phyloP scores from a whole-genome alignment of 2,797 vertebrate genomes.

The Sebastes kiyomatsui region DNA sequence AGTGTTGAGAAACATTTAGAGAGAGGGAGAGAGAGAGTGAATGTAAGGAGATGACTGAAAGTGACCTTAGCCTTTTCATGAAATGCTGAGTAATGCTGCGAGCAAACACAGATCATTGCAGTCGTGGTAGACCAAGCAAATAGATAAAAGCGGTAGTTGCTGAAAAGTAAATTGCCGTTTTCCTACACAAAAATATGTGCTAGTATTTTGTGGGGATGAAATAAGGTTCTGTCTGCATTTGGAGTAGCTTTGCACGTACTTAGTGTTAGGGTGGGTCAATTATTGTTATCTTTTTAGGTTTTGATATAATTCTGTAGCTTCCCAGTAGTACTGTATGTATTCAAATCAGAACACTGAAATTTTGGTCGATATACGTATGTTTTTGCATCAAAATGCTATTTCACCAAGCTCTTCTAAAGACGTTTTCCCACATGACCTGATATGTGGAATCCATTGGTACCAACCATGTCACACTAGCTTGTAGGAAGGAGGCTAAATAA shows the following conservation, averaged over 20 bases:
- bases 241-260: not conserved
- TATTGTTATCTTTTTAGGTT: too few relatives aligned
- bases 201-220: not conserved
- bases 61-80: too few relatives aligned
- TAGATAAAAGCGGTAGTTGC: not conserved
- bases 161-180: not conserved
- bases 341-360: not conserved
- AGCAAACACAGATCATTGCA: not conserved
- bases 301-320: not conserved
- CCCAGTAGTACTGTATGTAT: not conserved
- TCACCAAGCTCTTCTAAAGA: not conserved
- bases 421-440: not conserved
- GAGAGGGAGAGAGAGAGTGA: too few relatives aligned
- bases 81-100: not conserved
- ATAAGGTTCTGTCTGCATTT: not conserved
- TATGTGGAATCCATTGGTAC: too few relatives aligned
- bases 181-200: not conserved
- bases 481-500: too few relatives aligned
- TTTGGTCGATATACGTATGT: not conserved
- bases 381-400: not conserved
- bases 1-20: too few relatives aligned
- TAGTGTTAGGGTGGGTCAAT: not conserved
- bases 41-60: too few relatives aligned
- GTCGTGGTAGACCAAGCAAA: not conserved
- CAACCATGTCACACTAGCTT: too few relatives aligned